A percentile compares a stretch with the other conserved stretches of the same genome.
phyloP scores from a whole-genome alignment of 64 coral and sea anemone genomes.

The Hydrozoanthus tunicans region DNA sequence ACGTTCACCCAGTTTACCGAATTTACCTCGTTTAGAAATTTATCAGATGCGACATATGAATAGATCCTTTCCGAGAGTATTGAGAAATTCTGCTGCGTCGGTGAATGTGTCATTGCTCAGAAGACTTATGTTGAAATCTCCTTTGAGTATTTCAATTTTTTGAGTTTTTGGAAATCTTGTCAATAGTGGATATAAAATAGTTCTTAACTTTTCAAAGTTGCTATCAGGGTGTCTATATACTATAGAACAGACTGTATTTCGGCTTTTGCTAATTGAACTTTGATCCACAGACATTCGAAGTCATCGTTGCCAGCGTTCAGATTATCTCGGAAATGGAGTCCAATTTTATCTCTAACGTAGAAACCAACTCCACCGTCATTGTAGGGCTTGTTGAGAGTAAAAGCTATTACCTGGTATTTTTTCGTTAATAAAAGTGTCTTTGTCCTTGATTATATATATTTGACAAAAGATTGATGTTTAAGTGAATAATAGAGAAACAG shows the following conservation, averaged over 20 bases:
- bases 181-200: background rate
- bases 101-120: background rate
- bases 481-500: background rate
- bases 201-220: background rate
- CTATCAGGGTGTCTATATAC: too few relatives aligned
- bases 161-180: slow-evolving; percentile 8
- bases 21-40: too few relatives aligned
- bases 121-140: background rate
- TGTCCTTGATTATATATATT: background rate
- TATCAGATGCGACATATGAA: too few relatives aligned
- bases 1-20: too few relatives aligned
- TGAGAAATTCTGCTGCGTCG: background rate
- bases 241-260: too few relatives aligned
- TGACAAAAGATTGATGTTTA: background rate
- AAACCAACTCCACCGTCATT: background rate
- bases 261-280: too few relatives aligned
- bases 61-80: background rate
- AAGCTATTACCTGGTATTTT: background rate
- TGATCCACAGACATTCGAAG: too few relatives aligned
- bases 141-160: background rate
- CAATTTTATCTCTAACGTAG: background rate
- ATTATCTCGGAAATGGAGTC: background rate
- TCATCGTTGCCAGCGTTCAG: background rate
- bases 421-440: background rate
- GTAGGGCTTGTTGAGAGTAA: background rate